Conservation (phyloP, 2,113 vertebrate genomes). For the Megaceryle torquata region DNA sequence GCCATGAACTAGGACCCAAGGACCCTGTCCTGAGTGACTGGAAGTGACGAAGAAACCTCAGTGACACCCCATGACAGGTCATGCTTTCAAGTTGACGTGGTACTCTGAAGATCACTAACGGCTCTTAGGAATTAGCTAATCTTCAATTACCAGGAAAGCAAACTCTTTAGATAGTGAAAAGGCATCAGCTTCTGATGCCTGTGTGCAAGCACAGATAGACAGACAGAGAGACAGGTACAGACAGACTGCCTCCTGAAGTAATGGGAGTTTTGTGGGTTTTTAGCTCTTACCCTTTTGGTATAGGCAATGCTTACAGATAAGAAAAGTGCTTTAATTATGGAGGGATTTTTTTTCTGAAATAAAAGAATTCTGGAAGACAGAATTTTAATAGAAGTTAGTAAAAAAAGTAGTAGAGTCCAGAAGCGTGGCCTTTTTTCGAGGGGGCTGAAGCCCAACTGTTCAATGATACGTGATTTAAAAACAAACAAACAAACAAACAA, state of each 20-base stretch:
- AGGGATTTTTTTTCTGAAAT: background rate
- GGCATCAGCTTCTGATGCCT: background rate
- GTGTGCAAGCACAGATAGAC: background rate
- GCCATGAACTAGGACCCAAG: background rate
- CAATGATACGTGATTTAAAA: background rate
- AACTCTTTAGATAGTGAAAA: background rate
- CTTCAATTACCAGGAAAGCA: background rate
- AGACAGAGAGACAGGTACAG: background rate
- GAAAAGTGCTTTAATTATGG: background rate
- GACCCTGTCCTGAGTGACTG: background rate
- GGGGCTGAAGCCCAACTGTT: background rate
- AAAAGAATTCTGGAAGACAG: background rate
- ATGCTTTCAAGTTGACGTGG: background rate
- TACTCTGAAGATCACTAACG: background rate
- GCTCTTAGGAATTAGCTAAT: background rate
- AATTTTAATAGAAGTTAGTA: background rate
- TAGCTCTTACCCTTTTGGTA: background rate
- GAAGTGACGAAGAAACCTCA: background rate
- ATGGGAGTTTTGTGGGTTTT: accelerated
- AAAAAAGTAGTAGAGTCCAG: background rate
- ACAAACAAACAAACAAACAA: background rate
- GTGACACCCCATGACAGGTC: background rate
- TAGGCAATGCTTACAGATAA: background rate
- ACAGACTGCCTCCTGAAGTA: background rate
- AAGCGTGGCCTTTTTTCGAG: background rate